These are phyloP conservation scores for Timandra comae DNA, from an alignment of 2,888 invertebrate species.

Conservation along the genomic window DNA sequence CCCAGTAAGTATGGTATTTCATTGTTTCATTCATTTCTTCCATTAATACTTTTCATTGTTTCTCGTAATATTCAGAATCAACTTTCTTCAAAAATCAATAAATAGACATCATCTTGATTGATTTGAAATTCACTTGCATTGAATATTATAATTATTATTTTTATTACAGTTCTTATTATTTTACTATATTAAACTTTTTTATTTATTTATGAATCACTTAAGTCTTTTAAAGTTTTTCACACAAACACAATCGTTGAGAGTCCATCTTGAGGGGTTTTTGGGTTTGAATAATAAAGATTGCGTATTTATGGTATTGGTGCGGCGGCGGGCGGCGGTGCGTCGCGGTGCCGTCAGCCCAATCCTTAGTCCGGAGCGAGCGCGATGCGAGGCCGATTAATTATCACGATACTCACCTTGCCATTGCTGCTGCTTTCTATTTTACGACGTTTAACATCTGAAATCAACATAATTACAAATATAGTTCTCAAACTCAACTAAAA, in stretches of 20 bases:
- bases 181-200: not conserved
- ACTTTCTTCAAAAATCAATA: no score
- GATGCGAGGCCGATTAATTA: slow-evolving; percentile 56
- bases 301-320: slow-evolving; percentile 4
- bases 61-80: no score
- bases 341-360: slow-evolving; percentile 73
- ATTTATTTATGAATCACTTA: not conserved
- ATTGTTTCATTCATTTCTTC: no score
- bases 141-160: slow-evolving; percentile 1
- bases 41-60: no score
- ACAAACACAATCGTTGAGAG: slow-evolving; percentile 7
- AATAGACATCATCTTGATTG: no score
- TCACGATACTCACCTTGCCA: slow-evolving; percentile 89
- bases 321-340: slow-evolving; percentile 24
- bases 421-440: slow-evolving; percentile 85
- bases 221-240: slow-evolving; percentile 3
- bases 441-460: slow-evolving; percentile 86
- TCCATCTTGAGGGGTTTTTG: not conserved
- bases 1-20: no score
- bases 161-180: slow-evolving; percentile 8
- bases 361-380: slow-evolving; percentile 74
- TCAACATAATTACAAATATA: no score
- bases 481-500: no score
- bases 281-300: not conserved
- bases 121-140: no score